These are phyloP conservation scores for Alethe diademata DNA, from an alignment of 2,113 vertebrate species.

Conservation along the genomic window DNA sequence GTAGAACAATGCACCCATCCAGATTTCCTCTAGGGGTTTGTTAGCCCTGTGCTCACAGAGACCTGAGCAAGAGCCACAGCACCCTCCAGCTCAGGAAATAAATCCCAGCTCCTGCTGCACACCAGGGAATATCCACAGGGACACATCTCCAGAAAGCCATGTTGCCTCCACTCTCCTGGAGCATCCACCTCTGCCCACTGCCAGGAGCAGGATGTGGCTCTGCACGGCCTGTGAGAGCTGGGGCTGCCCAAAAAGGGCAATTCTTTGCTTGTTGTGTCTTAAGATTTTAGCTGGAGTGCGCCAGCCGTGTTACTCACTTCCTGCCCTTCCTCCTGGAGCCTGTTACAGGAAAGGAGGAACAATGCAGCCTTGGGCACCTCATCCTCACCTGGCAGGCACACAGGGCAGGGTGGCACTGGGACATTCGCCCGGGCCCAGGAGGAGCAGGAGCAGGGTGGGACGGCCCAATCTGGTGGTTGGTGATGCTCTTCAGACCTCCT, in stretches of 20 bases:
- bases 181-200: neutral
- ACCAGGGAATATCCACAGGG: neutral
- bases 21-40: neutral
- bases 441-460: neutral
- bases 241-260: constrained; percentile 1
- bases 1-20: constrained; percentile 21
- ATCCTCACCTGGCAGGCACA: neutral
- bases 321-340: constrained; percentile 1
- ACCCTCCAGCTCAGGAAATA: neutral
- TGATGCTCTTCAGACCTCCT: neutral
- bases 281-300: neutral
- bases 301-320: constrained; percentile 37
- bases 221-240: neutral
- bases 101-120: neutral
- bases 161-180: neutral
- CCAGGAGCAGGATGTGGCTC: neutral
- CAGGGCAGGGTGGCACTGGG: neutral
- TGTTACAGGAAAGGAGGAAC: constrained; percentile 12
- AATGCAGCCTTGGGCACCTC: neutral
- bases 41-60: neutral
- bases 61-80: neutral
- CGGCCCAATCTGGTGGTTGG: neutral
- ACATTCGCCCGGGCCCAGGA: rapidly evolving
- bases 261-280: neutral
- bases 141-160: neutral